These are phyloP conservation scores for Pleuronectes platessa DNA, from an alignment of 2,113 vertebrate species.

Conservation along the genomic window DNA sequence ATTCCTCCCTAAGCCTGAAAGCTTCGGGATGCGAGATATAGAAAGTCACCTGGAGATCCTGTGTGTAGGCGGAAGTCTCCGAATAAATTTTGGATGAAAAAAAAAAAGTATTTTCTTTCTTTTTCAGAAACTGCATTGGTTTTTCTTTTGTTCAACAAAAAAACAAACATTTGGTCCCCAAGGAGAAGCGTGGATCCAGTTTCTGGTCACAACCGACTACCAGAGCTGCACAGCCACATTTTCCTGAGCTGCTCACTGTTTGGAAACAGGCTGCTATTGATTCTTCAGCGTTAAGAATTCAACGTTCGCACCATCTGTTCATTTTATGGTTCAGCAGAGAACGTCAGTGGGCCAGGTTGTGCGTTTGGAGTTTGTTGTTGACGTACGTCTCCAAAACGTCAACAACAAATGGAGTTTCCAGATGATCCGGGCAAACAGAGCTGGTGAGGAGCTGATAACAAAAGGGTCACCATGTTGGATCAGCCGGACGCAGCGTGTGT, in stretches of 20 bases:
- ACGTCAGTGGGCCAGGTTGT: slow-evolving; percentile 43
- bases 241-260: slow-evolving; percentile 58
- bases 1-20: slow-evolving; percentile 18
- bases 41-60: neutral
- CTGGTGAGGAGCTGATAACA: slow-evolving; percentile 73
- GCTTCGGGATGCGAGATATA: neutral
- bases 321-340: slow-evolving; percentile 57
- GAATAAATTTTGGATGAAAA: neutral
- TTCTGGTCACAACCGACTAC: slow-evolving; percentile 28
- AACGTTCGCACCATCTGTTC: slow-evolving; percentile 61
- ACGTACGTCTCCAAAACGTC: slow-evolving; percentile 46
- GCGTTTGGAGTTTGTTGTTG: slow-evolving; percentile 62
- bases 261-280: slow-evolving; percentile 66
- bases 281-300: slow-evolving; percentile 58
- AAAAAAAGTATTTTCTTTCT: neutral
- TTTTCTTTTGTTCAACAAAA: slow-evolving; percentile 2
- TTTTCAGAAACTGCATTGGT: neutral
- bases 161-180: slow-evolving; percentile 4
- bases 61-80: neutral
- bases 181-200: slow-evolving; percentile 21
- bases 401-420: slow-evolving; percentile 64
- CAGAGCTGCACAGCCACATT: slow-evolving; percentile 33
- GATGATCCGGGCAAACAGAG: slow-evolving; percentile 73
- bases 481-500: slow-evolving; percentile 32
- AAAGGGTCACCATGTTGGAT: slow-evolving; percentile 66